Conservation (phyloP, 37 sponge, comb jelly and placozoan species). For the Geodia barretti region DNA sequence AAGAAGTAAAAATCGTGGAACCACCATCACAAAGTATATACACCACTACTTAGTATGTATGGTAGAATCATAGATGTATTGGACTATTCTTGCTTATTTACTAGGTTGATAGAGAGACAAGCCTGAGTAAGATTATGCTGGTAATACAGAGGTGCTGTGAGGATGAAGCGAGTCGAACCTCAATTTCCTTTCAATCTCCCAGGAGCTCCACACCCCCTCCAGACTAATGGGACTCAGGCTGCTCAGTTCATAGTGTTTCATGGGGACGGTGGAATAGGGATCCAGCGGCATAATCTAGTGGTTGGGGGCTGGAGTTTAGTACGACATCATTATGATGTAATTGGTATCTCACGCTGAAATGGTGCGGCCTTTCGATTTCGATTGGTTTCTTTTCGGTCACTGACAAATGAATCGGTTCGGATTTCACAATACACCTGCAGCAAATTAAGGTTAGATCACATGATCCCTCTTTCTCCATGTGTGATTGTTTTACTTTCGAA, state of each 20-base stretch:
- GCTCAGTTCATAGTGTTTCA: not conserved
- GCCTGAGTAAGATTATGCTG: too few relatives aligned
- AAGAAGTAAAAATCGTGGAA: too few relatives aligned
- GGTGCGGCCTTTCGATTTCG: not conserved
- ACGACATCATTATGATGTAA: too few relatives aligned
- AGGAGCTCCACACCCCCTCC: not conserved
- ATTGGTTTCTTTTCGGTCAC: slow-evolving; percentile 23
- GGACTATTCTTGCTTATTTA: too few relatives aligned
- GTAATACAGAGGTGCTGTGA: too few relatives aligned
- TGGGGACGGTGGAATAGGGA: slow-evolving; percentile 1
- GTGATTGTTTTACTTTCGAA: slow-evolving; percentile 39
- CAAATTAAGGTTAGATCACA: not conserved
- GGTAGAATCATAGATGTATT: too few relatives aligned
- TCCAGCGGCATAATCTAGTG: slow-evolving; percentile 10
- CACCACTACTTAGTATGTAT: too few relatives aligned
- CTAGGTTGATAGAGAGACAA: too few relatives aligned
- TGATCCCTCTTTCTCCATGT: not conserved
- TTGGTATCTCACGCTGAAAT: slow-evolving; percentile 6
- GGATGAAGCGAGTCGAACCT: too few relatives aligned
- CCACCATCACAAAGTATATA: too few relatives aligned
- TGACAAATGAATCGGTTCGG: slow-evolving; percentile 42
- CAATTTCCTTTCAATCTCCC: slow-evolving; percentile 22
- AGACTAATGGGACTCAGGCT: not conserved
- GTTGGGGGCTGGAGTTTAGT: too few relatives aligned
- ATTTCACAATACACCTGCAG: slow-evolving; percentile 29